Conservation (phyloP, 1,140 invertebrate genomes). For the Ylistrum balloti region DNA sequence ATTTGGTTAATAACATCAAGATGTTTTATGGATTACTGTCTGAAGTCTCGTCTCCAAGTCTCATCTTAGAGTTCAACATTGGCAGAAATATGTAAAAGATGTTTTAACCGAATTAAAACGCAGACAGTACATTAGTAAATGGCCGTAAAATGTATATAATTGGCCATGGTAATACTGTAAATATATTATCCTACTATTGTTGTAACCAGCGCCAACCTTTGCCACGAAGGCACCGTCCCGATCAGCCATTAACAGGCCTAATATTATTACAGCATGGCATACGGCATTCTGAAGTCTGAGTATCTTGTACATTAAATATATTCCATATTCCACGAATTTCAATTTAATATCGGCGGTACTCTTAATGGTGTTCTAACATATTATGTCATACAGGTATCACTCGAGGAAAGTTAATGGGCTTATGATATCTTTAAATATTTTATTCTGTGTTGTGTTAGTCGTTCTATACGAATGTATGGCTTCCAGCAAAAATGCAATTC, state of each 20-base stretch:
- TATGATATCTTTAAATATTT: too few species aligned
- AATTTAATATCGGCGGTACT: too few species aligned
- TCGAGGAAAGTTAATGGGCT: too few species aligned
- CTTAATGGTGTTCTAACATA: too few species aligned
- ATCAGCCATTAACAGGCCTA: background rate
- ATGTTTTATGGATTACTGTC: background rate
- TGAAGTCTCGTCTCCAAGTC: slow-evolving; percentile 23
- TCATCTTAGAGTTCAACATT: background rate
- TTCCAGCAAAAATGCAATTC: too few species aligned
- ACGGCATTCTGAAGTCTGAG: background rate
- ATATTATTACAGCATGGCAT: background rate
- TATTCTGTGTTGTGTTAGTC: too few species aligned
- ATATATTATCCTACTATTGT: background rate
- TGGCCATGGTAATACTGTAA: background rate
- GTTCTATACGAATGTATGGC: too few species aligned
- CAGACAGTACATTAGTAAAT: slow-evolving; percentile 35
- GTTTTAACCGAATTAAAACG: background rate
- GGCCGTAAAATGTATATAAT: background rate
- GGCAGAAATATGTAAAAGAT: slow-evolving; percentile 7
- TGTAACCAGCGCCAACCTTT: background rate
- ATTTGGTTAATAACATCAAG: background rate
- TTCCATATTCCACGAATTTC: too few species aligned
- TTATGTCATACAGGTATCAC: too few species aligned
- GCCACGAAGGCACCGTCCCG: background rate
- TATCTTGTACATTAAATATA: too few species aligned